Base-by-base conservation (phyloP, 2,113 vertebrate genomes). In the Thalassoma bifasciatum region DNA sequence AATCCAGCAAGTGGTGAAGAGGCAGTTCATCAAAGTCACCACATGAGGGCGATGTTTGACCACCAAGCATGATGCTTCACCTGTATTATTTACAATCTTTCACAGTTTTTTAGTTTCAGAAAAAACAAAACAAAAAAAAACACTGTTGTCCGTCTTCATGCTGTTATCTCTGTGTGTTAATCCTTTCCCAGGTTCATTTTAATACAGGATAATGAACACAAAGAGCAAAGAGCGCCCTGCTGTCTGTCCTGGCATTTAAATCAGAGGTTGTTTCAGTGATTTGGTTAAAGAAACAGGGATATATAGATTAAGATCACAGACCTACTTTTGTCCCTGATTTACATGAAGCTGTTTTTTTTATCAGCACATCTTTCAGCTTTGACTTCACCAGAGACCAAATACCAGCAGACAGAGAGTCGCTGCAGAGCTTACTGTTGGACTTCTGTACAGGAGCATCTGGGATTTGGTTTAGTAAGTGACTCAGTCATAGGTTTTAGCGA, bases 171-270 rank as follows among this genome's bases (percentile, higher is more conserved):
- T 5, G 63, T 69, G 51, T 72, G 36, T 63, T 23, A 52, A 53
- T 21, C 52, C 36, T 52, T 22, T n/a, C 17, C 30, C 26, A 2
- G 22, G 14, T 49, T 57, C 10, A 76, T 84, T 76, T 84, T 30
- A 60, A 51, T 73, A 73, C 47, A 77, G 72, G 77, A 76, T 76
- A 60, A 49, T 16, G 64, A 47, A 84, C 26, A 64, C 67, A 62
- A 36, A 37, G 65, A 47, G 47, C 36, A 71, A 51, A 65, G 59
- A 78, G 47, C 64, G 22, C 44, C 44, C 19, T n/a, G 12, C 47
- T 61, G 12, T 19, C 52, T 24, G 38, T 21, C 44, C 36, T 49
- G 53, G 60, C 66, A 66, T 60, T 44, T 10, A 56, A 34, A 54
- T 59, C 2, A 22, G 37, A 6, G 14, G 46, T 12, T 1, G 6